Evolutionary conservation across 2,888 invertebrate species (phyloP).

Genomic region (Cerastis rubricosa): DNA sequence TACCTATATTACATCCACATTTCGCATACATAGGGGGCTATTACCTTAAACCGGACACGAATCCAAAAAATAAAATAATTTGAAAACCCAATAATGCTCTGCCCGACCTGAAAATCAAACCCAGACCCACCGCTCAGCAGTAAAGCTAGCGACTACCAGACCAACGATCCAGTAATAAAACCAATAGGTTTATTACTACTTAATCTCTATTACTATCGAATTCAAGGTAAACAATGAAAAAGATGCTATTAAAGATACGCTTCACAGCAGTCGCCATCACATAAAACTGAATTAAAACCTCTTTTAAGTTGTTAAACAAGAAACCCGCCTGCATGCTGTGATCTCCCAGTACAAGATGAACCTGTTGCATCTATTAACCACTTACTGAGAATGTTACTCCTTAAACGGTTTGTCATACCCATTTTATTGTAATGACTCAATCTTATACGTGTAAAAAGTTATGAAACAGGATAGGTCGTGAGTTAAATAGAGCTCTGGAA

Average conservation of each 20-base stretch:
- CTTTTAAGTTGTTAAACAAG: slow-evolving; percentile 30
- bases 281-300: slow-evolving; percentile 33
- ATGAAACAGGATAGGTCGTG: slow-evolving; percentile 4
- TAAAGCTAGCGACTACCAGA: background rate
- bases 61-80: background rate
- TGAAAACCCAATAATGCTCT: background rate
- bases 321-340: slow-evolving; percentile 36
- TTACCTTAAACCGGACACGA: background rate
- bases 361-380: slow-evolving; percentile 23
- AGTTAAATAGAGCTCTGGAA: background rate
- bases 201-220: background rate
- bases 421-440: slow-evolving; percentile 39
- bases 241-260: background rate
- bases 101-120: background rate
- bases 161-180: background rate
- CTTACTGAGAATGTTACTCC: slow-evolving; percentile 19
- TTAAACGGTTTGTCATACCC: slow-evolving; percentile 2
- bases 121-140: background rate
- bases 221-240: background rate
- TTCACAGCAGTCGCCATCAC: slow-evolving; percentile 33
- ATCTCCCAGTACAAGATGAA: background rate
- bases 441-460: background rate
- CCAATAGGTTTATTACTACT: background rate
- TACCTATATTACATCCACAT: too few species aligned
- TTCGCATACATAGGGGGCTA: too few species aligned